These are phyloP conservation scores for Chiroxiphia lanceolata DNA, from an alignment of 2,797 vertebrate genomes.

Conservation along the genomic window DNA sequence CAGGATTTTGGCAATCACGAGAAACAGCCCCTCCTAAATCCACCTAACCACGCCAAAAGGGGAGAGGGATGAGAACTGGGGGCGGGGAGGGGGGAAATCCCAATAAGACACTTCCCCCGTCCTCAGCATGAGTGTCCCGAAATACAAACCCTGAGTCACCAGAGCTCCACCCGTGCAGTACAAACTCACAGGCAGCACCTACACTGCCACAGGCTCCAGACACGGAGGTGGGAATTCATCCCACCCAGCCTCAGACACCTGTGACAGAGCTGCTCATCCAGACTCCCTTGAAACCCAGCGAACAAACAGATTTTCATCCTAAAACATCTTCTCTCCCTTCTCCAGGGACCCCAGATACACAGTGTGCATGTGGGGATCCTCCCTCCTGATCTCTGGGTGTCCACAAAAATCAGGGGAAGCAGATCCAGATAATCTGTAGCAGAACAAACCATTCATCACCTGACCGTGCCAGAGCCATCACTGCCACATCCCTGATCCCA, in stretches of 20 bases:
- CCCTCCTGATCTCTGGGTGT: neutral
- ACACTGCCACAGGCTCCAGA: neutral
- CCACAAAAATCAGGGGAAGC: neutral
- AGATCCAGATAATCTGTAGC: neutral
- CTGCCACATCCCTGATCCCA: neutral
- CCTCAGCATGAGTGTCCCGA: fast-evolving
- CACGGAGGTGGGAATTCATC: neutral
- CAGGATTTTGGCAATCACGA: neutral
- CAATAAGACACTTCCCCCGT: neutral
- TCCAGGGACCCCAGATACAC: fast-evolving
- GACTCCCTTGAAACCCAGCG: neutral
- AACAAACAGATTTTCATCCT: neutral
- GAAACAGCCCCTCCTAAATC: neutral
- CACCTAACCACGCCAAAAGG: neutral
- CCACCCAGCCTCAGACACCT: neutral
- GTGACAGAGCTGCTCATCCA: neutral
- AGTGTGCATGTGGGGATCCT: fast-evolving
- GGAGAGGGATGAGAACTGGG: neutral
- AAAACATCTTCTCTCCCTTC: neutral
- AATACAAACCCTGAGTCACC: neutral
- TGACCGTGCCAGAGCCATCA: neutral
- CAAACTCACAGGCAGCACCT: neutral
- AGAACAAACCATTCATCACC: neutral
- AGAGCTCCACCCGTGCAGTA: neutral
- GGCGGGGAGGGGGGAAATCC: neutral